These are phyloP conservation scores for Fabriciana adippe DNA, from an alignment of 2,888 invertebrate genomes.

Conservation along the genomic window DNA sequence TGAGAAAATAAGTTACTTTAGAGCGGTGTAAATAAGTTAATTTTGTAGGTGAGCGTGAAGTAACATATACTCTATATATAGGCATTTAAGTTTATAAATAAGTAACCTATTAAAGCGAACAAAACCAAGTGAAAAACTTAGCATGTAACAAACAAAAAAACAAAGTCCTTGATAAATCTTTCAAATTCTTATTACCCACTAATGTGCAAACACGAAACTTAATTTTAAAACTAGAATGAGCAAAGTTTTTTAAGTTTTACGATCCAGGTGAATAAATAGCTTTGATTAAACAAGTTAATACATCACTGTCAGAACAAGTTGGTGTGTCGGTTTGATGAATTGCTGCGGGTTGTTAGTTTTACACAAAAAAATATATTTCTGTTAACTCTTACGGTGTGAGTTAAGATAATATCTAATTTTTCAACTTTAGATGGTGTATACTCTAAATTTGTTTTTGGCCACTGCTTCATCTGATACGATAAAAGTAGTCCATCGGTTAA, in stretches of 20 bases:
- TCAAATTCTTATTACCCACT: slow-evolving; percentile 4
- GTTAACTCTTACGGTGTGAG: background rate
- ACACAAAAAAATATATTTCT: slow-evolving; percentile 14
- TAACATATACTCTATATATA: too few relatives aligned
- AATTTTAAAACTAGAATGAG: slow-evolving; percentile 20
- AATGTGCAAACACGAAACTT: slow-evolving; percentile 4
- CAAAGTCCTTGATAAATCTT: background rate
- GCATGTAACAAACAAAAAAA: too few relatives aligned
- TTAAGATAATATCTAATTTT: too few relatives aligned
- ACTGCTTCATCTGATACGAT: too few relatives aligned
- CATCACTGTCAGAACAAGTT: slow-evolving; percentile 50
- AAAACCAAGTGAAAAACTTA: too few relatives aligned
- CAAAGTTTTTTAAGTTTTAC: slow-evolving; percentile 22
- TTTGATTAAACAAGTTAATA: slow-evolving; percentile 51
- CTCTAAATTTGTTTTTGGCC: too few relatives aligned
- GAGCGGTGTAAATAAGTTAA: too few relatives aligned
- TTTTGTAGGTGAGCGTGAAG: too few relatives aligned
- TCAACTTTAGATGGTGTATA: too few relatives aligned
- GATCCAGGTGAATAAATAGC: slow-evolving; percentile 28
- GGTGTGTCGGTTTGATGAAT: slow-evolving; percentile 49
- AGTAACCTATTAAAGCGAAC: background rate
- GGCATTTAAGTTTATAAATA: background rate
- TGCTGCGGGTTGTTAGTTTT: slow-evolving; percentile 28
- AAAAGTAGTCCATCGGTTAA: too few relatives aligned
- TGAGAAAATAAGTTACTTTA: too few relatives aligned